Evolutionary conservation across 2,888 invertebrate species (phyloP).

Genomic region (Caradrina clavipalpis): DNA sequence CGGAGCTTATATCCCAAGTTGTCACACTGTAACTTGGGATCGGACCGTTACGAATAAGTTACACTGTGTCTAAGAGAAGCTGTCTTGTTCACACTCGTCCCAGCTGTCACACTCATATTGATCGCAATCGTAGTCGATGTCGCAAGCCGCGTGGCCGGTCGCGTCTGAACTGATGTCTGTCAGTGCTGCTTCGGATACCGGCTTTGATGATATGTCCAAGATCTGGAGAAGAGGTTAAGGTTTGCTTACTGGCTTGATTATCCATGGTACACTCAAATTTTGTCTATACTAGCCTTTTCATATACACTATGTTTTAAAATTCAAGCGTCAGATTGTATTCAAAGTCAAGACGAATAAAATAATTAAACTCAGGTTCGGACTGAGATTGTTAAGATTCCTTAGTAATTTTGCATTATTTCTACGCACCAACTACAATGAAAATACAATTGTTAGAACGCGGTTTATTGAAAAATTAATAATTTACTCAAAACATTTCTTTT

Average conservation of each 20-base stretch:
- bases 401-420: not conserved
- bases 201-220: conserved; percentile 89
- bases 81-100: conserved; percentile 90
- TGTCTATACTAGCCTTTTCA: too few relatives aligned
- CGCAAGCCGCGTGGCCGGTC: conserved; percentile 89
- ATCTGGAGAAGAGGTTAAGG: conserved; percentile 73
- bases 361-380: not conserved
- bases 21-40: conserved; percentile 1
- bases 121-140: conserved; percentile 89
- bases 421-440: conserved; percentile 15
- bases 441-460: conserved; percentile 31
- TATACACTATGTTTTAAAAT: not conserved
- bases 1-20: conserved; percentile 11
- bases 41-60: not conserved
- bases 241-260: not conserved
- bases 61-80: conserved; percentile 82
- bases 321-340: too few relatives aligned
- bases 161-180: conserved; percentile 90
- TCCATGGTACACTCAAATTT: not conserved
- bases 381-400: not conserved
- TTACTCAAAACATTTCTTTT: not conserved
- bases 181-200: conserved; percentile 87
- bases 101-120: conserved; percentile 89
- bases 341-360: not conserved
- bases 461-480: conserved; percentile 23